phyloP scores from a whole-genome alignment of 2,888 invertebrate species.

The Gasteruption jaculator region DNA sequence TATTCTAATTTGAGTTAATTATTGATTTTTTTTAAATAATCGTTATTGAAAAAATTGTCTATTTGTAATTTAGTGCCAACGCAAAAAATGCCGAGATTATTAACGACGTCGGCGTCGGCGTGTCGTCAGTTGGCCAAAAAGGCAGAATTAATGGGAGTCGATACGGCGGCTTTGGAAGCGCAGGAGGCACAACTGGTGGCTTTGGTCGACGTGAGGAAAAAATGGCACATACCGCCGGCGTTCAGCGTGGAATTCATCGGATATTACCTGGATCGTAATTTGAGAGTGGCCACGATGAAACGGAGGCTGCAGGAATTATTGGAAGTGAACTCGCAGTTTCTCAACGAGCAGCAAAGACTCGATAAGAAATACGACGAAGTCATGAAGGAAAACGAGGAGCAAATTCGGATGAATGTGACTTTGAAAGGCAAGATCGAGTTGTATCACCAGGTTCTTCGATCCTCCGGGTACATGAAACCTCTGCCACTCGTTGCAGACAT shows the following conservation, averaged over 20 bases:
- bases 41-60: too few relatives aligned
- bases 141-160: conserved; percentile 87
- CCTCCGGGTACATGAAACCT: conserved; percentile 41
- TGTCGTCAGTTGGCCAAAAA: conserved; percentile 77
- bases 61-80: conserved; percentile 69
- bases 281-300: conserved; percentile 74
- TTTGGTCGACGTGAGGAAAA: conserved; percentile 80
- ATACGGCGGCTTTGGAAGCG: conserved; percentile 74
- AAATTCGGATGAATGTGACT: conserved; percentile 58
- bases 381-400: conserved; percentile 64
- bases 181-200: conserved; percentile 80
- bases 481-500: conserved; percentile 40
- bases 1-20: conserved; percentile 1
- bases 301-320: conserved; percentile 71
- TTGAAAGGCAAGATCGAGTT: conserved; percentile 56
- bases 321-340: conserved; percentile 67
- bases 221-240: conserved; percentile 92
- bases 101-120: conserved; percentile 88
- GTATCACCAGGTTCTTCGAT: conserved; percentile 43
- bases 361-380: conserved; percentile 77
- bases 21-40: not conserved
- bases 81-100: conserved; percentile 87
- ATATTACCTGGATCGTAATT: conserved; percentile 87
- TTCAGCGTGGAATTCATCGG: conserved; percentile 93
- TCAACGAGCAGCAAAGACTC: conserved; percentile 73